These are phyloP conservation scores for Cataglyphis altisquamis DNA, from an alignment of 2,888 invertebrate genomes.

Conservation along the genomic window DNA sequence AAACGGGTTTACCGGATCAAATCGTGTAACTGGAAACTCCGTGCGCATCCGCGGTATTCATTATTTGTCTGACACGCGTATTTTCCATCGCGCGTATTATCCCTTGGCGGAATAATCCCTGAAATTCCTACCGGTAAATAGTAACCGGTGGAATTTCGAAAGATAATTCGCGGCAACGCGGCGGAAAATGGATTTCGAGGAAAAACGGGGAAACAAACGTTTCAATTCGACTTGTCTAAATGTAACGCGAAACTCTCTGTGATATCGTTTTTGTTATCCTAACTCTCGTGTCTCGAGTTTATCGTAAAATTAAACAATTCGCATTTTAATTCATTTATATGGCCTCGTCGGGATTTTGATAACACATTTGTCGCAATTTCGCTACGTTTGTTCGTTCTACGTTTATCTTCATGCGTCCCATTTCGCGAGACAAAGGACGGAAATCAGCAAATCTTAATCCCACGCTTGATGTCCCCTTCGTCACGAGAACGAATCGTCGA, in stretches of 20 bases:
- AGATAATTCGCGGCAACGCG: conserved; percentile 15
- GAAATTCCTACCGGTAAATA: background rate
- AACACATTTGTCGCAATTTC: conserved; percentile 9
- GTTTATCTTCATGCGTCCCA: background rate
- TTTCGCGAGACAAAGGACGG: background rate
- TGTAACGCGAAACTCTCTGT: background rate
- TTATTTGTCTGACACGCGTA: conserved; percentile 45
- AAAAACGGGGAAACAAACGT: conserved; percentile 28
- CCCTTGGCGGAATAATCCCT: conserved; percentile 32
- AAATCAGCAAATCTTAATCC: conserved; percentile 3
- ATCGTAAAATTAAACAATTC: conserved; percentile 24
- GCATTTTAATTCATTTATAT: conserved; percentile 22
- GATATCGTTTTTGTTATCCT: conserved; percentile 24
- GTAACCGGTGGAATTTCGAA: conserved; percentile 28
- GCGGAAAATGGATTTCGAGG: conserved; percentile 3
- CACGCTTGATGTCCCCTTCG: background rate
- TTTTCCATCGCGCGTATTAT: conserved; percentile 44
- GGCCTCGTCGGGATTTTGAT: background rate
- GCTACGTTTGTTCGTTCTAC: background rate
- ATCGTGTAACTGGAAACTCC: conserved; percentile 41
- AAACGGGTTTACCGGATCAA: conserved; percentile 49
- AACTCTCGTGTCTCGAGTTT: conserved; percentile 5
- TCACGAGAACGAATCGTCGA: background rate
- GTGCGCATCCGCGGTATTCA: conserved; percentile 28
- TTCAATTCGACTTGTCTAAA: background rate